These are phyloP conservation scores for Caenorhabditis tropicalis DNA, from an alignment of 1,140 invertebrate genomes.

Conservation along the genomic window DNA sequence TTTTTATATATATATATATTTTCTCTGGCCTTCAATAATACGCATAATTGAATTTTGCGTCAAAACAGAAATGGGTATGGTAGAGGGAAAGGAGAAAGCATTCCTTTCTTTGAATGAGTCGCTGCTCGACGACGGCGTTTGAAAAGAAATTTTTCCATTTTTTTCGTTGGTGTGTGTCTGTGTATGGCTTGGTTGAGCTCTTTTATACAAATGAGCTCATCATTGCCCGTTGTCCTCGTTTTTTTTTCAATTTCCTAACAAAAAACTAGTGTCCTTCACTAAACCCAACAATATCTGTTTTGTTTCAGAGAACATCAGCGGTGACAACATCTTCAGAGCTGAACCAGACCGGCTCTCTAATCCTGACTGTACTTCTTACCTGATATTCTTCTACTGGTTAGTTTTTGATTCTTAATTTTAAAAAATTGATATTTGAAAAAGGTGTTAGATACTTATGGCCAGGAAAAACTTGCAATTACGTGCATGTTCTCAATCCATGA, in stretches of 20 bases:
- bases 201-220: slow-evolving; percentile 38
- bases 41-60: slow-evolving; percentile 40
- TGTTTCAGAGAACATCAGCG: not conserved
- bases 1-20: slow-evolving; percentile 11
- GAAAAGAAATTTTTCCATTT: not conserved
- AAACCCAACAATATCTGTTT: no score
- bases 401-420: not conserved
- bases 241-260: not conserved
- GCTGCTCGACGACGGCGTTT: not conserved
- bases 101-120: slow-evolving; percentile 29
- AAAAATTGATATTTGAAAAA: no score
- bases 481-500: not conserved
- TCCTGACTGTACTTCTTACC: not conserved
- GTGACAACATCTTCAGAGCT: not conserved
- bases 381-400: not conserved
- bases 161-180: not conserved
- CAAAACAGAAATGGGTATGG: slow-evolving; percentile 40
- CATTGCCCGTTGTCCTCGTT: not conserved
- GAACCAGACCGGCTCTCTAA: not conserved
- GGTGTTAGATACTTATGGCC: not conserved
- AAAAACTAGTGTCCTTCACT: no score
- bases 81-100: slow-evolving; percentile 16
- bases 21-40: slow-evolving; percentile 21
- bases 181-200: not conserved
- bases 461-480: no score